phyloP scores from a whole-genome alignment of 2,113 vertebrate genomes.

The Arizona elegans region DNA sequence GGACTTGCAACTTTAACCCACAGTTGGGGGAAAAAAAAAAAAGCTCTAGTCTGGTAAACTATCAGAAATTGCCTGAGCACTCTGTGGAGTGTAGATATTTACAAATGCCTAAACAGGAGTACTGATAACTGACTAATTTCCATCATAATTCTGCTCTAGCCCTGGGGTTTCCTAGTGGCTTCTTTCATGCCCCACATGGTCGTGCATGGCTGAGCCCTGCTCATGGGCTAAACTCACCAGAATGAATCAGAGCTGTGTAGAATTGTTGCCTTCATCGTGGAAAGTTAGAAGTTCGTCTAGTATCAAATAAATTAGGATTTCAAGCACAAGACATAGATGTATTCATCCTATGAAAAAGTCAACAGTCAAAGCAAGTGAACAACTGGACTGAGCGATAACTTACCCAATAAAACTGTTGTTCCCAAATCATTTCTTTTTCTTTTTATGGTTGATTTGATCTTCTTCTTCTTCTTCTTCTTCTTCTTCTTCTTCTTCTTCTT shows the following conservation, averaged over 20 bases:
- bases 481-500: no score
- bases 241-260: not conserved
- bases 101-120: slow-evolving; percentile 55
- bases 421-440: not conserved
- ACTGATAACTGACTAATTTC: slow-evolving; percentile 65
- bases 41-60: slow-evolving; percentile 64
- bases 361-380: not conserved
- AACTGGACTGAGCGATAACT: not conserved
- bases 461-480: no score
- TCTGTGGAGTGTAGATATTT: slow-evolving; percentile 62
- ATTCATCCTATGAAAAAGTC: not conserved
- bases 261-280: slow-evolving; percentile 36
- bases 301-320: slow-evolving; percentile 23
- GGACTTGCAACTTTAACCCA: slow-evolving; percentile 66
- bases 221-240: not conserved
- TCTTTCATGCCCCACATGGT: slow-evolving; percentile 53
- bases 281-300: slow-evolving; percentile 50
- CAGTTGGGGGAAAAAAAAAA: slow-evolving; percentile 49
- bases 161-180: slow-evolving; percentile 52
- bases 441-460: not conserved
- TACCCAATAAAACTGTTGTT: not conserved
- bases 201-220: slow-evolving; percentile 32
- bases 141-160: slow-evolving; percentile 63
- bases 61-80: slow-evolving; percentile 66
- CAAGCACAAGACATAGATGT: slow-evolving; percentile 11